phyloP scores from a whole-genome alignment of 2,888 invertebrate species.

The Osmoderma eremita region DNA sequence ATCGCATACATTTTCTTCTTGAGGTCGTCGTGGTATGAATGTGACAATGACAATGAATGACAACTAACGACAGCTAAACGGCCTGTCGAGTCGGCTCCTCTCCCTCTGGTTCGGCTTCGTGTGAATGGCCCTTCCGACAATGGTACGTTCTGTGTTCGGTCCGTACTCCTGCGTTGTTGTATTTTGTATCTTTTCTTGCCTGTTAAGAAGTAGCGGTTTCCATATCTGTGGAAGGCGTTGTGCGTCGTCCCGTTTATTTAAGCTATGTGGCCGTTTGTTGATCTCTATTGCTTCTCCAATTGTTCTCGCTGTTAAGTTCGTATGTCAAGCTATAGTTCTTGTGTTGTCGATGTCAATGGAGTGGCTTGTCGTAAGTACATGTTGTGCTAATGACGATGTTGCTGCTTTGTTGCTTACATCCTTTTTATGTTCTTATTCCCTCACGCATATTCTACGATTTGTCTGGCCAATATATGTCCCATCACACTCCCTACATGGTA shows the following conservation, averaged over 20 bases:
- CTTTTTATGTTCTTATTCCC: neutral
- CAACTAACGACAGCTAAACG: too few species aligned
- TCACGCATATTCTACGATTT: neutral
- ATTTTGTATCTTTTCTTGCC: too few species aligned
- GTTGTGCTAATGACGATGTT: neutral
- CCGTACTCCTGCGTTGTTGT: too few species aligned
- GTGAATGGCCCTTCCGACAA: too few species aligned
- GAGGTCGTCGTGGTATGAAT: too few species aligned
- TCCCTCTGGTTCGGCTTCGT: too few species aligned
- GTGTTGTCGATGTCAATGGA: neutral
- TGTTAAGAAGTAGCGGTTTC: too few species aligned
- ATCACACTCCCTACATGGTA: neutral
- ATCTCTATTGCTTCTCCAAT: slow-evolving; percentile 5
- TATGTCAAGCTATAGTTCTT: neutral
- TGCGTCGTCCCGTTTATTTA: neutral
- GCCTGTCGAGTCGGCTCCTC: too few species aligned
- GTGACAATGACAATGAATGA: too few species aligned
- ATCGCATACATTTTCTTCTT: too few species aligned
- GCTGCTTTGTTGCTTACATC: neutral
- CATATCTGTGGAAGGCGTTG: neutral
- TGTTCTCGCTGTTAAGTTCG: neutral
- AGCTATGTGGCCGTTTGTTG: neutral
- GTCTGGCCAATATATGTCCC: neutral
- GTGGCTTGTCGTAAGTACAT: neutral
- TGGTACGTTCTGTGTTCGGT: too few species aligned